phyloP scores from a whole-genome alignment of 2,888 invertebrate species.

The Rhaphigaster nebulosa region DNA sequence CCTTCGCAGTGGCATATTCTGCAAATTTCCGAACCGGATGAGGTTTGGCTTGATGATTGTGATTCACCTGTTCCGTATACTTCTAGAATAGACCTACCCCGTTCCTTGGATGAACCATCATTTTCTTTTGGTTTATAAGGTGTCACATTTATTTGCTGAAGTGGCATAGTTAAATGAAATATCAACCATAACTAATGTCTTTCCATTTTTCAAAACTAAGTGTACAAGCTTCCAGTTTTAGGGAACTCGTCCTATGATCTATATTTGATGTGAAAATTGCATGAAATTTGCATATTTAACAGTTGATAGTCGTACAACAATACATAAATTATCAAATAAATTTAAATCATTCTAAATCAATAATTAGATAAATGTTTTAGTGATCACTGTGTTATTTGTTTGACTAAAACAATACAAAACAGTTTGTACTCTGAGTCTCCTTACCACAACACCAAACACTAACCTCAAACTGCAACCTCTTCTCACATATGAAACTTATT shows the following conservation, averaged over 20 bases:
- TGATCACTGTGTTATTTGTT: neutral
- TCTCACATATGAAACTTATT: neutral
- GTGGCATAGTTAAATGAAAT: slow-evolving; percentile 62
- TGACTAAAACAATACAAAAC: neutral
- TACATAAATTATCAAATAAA: neutral
- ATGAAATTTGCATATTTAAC: slow-evolving; percentile 40
- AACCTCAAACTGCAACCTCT: neutral
- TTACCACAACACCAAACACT: neutral
- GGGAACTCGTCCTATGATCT: neutral
- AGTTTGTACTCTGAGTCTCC: neutral
- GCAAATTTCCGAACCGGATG: slow-evolving; percentile 64
- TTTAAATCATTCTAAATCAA: neutral
- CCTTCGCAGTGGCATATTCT: slow-evolving; percentile 97
- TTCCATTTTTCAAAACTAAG: neutral
- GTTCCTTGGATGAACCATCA: slow-evolving; percentile 29
- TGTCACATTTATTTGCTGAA: slow-evolving; percentile 64
- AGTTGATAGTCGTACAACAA: neutral
- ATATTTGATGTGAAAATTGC: neutral
- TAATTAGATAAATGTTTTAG: neutral
- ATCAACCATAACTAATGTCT: neutral
- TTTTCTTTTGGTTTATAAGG: slow-evolving; percentile 59
- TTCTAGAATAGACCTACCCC: slow-evolving; percentile 51
- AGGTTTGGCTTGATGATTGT: slow-evolving; percentile 64
- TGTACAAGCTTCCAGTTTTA: neutral
- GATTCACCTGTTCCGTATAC: slow-evolving; percentile 63